Conservation (phyloP, 2,113 vertebrate species). For the Elephas maximus region DNA sequence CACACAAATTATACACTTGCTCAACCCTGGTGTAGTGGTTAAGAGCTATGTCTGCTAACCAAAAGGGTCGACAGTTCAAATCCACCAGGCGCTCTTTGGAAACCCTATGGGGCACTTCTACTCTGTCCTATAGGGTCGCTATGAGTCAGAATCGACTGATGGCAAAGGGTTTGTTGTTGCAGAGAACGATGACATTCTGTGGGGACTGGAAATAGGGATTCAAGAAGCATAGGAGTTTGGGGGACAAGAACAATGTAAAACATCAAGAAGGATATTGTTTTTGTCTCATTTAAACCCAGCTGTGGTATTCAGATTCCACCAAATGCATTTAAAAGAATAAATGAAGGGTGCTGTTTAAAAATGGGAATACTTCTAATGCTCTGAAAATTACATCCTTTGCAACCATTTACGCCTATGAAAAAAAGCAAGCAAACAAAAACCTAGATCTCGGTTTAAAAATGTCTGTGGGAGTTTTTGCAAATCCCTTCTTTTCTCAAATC, state of each 20-base stretch:
- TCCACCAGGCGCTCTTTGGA: too few species aligned
- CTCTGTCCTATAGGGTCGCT: too few species aligned
- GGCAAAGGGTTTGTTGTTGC: not conserved
- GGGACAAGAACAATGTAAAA: not conserved
- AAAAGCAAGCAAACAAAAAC: not conserved
- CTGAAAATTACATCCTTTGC: not conserved
- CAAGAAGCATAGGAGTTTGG: not conserved
- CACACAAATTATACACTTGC: not conserved
- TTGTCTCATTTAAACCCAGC: constrained; percentile 36
- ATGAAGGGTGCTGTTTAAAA: not conserved
- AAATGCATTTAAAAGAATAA: not conserved
- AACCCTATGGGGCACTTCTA: too few species aligned
- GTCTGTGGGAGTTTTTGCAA: not conserved
- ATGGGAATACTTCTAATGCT: not conserved
- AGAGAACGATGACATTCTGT: not conserved
- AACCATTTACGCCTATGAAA: not conserved
- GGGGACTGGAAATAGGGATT: not conserved
- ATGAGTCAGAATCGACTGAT: too few species aligned
- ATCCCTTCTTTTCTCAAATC: constrained; percentile 5
- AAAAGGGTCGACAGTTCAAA: too few species aligned
- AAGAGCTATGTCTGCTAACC: too few species aligned
- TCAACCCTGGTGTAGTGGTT: not conserved
- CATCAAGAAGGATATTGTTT: not conserved
- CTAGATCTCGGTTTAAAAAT: not conserved
- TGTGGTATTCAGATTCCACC: not conserved